A percentile compares a stretch with the other conserved stretches of the same genome.
These are phyloP conservation scores for Platynereis dumerilii DNA, from an alignment of 2,888 invertebrate genomes.

Conservation along the genomic window DNA sequence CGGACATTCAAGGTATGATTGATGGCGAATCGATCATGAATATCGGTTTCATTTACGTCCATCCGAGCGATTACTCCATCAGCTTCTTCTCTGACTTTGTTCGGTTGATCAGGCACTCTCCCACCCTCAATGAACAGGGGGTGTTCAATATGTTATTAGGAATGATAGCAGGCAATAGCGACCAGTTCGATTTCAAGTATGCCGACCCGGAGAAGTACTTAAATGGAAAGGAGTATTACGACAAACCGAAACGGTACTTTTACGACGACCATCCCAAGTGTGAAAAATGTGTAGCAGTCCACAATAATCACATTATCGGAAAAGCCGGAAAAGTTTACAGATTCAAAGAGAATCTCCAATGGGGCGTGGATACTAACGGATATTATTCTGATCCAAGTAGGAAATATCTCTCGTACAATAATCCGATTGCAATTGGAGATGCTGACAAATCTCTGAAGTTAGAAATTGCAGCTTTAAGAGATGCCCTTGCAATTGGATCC, in stretches of 20 bases:
- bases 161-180: too few species aligned
- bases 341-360: slow-evolving; percentile 30
- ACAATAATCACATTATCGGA: slow-evolving; percentile 36
- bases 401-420: slow-evolving; percentile 30
- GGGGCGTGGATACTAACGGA: slow-evolving; percentile 24
- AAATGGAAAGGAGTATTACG: not conserved
- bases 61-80: too few species aligned
- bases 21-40: too few species aligned
- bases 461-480: slow-evolving; percentile 1
- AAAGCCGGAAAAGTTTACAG: slow-evolving; percentile 35
- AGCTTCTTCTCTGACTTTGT: too few species aligned
- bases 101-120: too few species aligned
- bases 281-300: slow-evolving; percentile 23
- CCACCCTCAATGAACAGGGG: too few species aligned
- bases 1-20: too few species aligned
- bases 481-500: slow-evolving; percentile 14
- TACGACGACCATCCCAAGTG: not conserved
- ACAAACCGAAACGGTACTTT: not conserved
- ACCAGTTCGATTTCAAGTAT: too few species aligned
- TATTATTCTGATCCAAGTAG: slow-evolving; percentile 27
- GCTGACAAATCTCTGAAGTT: not conserved
- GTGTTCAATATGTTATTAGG: too few species aligned
- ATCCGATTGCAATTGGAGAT: slow-evolving; percentile 21
- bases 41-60: too few species aligned
- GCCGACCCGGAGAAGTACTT: not conserved